These are phyloP conservation scores for Blastobasis adustella DNA, from an alignment of 2,888 invertebrate species.

Conservation along the genomic window DNA sequence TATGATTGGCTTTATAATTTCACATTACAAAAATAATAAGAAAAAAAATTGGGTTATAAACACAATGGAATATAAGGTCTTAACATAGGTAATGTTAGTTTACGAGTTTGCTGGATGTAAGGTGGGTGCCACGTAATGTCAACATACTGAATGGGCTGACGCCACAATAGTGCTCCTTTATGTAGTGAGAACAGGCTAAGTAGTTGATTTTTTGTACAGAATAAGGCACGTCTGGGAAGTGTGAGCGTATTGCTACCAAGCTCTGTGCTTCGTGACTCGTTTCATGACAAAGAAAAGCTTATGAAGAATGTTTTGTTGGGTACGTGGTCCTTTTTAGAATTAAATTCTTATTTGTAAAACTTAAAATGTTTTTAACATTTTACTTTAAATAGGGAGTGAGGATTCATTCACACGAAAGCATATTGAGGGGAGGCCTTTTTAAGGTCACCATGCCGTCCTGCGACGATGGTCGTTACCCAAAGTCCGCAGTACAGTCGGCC, in stretches of 20 bases:
- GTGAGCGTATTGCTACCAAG: constrained; percentile 71
- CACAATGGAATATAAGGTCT: too few relatives aligned
- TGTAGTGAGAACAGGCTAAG: constrained; percentile 51
- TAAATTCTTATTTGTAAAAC: too few relatives aligned
- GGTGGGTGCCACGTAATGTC: constrained; percentile 62
- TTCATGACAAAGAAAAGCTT: constrained; percentile 58
- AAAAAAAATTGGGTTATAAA: not conserved
- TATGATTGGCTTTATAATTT: not conserved
- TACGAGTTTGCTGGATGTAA: constrained; percentile 38
- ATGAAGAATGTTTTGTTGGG: constrained; percentile 28
- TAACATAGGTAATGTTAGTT: not conserved
- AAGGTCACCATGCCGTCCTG: constrained; percentile 23
- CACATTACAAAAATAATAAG: not conserved
- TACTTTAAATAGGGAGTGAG: too few relatives aligned
- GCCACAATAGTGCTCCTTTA: constrained; percentile 51
- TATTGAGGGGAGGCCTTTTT: constrained; percentile 21
- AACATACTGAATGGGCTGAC: constrained; percentile 36
- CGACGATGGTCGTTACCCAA: constrained; percentile 20
- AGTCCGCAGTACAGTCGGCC: not conserved
- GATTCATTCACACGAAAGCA: not conserved
- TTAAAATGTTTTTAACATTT: too few relatives aligned
- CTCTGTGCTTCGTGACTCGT: constrained; percentile 63
- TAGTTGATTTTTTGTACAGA: constrained; percentile 48
- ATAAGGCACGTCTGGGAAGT: constrained; percentile 63
- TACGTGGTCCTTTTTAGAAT: too few relatives aligned